These are phyloP conservation scores for Zonotrichia leucophrys DNA, from an alignment of 2,113 vertebrate species.

Conservation along the genomic window DNA sequence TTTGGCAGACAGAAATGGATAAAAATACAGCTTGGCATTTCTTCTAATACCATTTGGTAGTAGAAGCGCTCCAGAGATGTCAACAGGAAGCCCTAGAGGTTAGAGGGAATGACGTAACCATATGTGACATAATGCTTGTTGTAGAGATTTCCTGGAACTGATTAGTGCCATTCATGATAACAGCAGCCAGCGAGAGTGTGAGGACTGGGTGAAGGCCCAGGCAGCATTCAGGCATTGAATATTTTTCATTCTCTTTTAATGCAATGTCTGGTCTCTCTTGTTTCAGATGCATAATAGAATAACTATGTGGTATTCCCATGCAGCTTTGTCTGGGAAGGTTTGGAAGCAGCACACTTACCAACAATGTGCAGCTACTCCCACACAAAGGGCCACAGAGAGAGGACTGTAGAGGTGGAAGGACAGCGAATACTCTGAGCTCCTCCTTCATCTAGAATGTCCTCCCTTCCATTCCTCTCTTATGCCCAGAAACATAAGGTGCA, in stretches of 20 bases:
- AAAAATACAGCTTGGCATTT: constrained; percentile 13
- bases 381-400: neutral
- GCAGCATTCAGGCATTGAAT: neutral
- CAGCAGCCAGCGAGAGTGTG: constrained; percentile 34
- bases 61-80: constrained; percentile 38
- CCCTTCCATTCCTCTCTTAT: neutral
- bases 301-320: neutral
- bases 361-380: neutral
- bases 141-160: constrained; percentile 58
- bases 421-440: fast-evolving
- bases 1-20: constrained; percentile 16
- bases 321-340: neutral
- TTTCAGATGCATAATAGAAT: neutral
- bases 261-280: neutral
- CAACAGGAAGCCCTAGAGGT: constrained; percentile 60
- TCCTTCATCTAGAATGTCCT: neutral
- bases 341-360: neutral
- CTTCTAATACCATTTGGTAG: constrained; percentile 18
- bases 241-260: neutral
- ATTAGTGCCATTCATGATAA: constrained; percentile 42
- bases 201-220: constrained; percentile 48
- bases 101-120: constrained; percentile 45
- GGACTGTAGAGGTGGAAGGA: neutral
- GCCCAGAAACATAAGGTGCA: neutral
- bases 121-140: constrained; percentile 48